A percentile compares a stretch with the other conserved stretches of the same genome.
Conservation (phyloP, 30 jellyfish, hydroid and myxozoan genomes). For the Aurelia aurita complex sp. Pacific region DNA sequence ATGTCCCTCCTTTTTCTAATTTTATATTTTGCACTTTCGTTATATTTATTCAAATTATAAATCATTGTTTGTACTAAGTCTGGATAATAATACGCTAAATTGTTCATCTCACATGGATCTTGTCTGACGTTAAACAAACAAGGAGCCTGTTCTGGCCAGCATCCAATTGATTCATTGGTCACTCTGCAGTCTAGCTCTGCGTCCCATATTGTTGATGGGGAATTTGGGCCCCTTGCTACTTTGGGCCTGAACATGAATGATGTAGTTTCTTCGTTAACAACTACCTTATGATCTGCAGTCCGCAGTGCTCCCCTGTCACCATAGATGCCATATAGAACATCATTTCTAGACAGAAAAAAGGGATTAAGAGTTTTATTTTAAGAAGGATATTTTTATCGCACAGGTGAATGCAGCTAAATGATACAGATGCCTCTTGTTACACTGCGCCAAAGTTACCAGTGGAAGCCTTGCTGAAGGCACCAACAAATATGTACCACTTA, state of each 20-base stretch:
- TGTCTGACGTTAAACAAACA: conserved; percentile 93
- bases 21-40: conserved; percentile 74
- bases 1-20: conserved; percentile 43
- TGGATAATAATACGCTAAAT: conserved; percentile 93
- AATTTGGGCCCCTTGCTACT: conserved; percentile 58
- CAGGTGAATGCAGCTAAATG: too few relatives aligned
- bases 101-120: conserved; percentile 98
- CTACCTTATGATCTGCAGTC: conserved; percentile 89
- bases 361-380: too few relatives aligned
- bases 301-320: conserved; percentile 95
- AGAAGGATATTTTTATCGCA: too few relatives aligned
- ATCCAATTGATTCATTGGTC: conserved; percentile 87
- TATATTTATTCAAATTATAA: conserved; percentile 71
- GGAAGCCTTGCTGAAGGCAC: too few relatives aligned
- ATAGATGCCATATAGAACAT: conserved; percentile 80
- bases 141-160: conserved; percentile 97
- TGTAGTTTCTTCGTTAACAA: conserved; percentile 68
- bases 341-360: conserved; percentile 53
- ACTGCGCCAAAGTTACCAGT: too few relatives aligned
- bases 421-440: too few relatives aligned
- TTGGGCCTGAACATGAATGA: conserved; percentile 9
- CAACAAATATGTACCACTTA: too few relatives aligned
- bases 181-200: conserved; percentile 82
- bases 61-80: conserved; percentile 89
- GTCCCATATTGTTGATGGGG: conserved; percentile 89